These are phyloP conservation scores for Scatophagus argus DNA, from an alignment of 2,113 vertebrate genomes.

Conservation along the genomic window DNA sequence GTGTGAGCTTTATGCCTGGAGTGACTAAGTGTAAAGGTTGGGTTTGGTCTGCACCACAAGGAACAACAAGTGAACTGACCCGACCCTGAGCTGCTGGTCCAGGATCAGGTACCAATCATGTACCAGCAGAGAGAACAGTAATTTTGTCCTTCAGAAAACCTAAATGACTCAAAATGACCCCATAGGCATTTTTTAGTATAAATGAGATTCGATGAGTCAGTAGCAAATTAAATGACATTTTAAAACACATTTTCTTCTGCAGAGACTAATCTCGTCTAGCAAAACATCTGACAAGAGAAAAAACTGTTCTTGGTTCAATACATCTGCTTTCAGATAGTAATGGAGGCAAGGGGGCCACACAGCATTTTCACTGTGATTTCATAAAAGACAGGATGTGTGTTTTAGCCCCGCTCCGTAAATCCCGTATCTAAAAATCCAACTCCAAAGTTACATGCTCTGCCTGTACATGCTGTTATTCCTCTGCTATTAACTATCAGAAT, in stretches of 20 bases:
- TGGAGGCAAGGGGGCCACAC: neutral
- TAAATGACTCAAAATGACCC: neutral
- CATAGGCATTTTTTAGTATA: neutral
- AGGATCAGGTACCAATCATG: neutral
- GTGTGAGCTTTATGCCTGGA: neutral
- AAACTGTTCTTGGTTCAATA: neutral
- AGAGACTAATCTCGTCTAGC: conserved; percentile 23
- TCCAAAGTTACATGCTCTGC: neutral
- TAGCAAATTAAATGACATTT: conserved; percentile 8
- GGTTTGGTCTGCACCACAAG: neutral
- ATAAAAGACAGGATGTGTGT: neutral
- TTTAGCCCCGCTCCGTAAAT: neutral
- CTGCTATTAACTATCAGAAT: no score
- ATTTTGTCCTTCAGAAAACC: neutral
- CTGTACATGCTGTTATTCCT: neutral
- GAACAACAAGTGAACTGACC: neutral
- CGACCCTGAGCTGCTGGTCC: neutral
- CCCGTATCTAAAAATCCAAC: neutral
- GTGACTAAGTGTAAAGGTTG: neutral
- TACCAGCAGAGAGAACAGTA: neutral
- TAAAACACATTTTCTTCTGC: neutral
- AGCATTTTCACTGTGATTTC: neutral
- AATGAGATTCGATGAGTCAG: conserved; percentile 13
- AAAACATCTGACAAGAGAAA: neutral
- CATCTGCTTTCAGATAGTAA: neutral